These are phyloP conservation scores for Engraulis encrasicolus DNA, from an alignment of 2,113 vertebrate genomes.

Conservation along the genomic window DNA sequence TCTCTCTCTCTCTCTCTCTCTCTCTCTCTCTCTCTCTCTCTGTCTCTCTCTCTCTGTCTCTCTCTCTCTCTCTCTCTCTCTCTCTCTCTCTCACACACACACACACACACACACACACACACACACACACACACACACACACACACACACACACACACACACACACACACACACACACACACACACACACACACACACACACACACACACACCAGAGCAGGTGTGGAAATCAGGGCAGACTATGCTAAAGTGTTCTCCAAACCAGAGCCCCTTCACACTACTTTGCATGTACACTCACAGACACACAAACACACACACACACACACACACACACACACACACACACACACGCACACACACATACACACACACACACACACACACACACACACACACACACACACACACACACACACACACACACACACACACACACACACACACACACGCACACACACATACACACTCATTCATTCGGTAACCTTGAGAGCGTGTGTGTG, in stretches of 20 bases:
- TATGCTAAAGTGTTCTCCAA: not conserved
- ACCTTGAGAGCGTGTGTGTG: not conserved
- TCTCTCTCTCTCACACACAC: not conserved
- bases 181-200: not conserved
- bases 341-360: too few relatives aligned
- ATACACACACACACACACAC: too few relatives aligned
- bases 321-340: too few relatives aligned
- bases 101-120: constrained; percentile 8
- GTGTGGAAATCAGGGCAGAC: not conserved
- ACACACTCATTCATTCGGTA: too few relatives aligned
- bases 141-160: constrained; percentile 8
- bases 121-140: constrained; percentile 29
- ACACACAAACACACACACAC: too few relatives aligned
- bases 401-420: too few relatives aligned
- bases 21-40: constrained; percentile 34
- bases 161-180: not conserved
- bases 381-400: too few relatives aligned
- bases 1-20: constrained; percentile 43
- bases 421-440: too few relatives aligned
- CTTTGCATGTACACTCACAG: too few relatives aligned
- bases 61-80: constrained; percentile 53
- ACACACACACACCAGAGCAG: not conserved
- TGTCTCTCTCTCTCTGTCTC: not conserved
- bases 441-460: too few relatives aligned
- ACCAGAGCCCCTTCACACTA: not conserved